phyloP scores from a whole-genome alignment of 2,888 invertebrate genomes.

The Synergus japonicus region DNA sequence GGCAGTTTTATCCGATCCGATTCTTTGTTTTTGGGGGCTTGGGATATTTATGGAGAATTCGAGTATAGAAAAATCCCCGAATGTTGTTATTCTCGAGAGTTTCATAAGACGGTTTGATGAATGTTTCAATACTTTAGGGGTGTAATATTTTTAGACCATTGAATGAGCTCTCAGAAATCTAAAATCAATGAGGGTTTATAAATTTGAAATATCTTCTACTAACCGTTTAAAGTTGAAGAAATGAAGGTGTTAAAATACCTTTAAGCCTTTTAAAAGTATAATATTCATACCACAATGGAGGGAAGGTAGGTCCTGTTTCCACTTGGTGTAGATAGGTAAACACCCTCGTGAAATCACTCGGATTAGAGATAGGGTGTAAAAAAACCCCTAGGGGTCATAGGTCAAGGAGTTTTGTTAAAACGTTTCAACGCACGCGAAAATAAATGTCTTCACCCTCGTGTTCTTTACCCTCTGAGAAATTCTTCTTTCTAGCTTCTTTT shows the following conservation, averaged over 20 bases:
- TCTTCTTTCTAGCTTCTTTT: not conserved
- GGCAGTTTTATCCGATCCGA: slow-evolving; percentile 25
- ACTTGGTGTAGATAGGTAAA: slow-evolving; percentile 3
- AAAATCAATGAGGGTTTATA: too few relatives aligned
- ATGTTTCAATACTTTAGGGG: too few relatives aligned
- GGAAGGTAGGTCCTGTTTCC: not conserved
- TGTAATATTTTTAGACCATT: too few relatives aligned
- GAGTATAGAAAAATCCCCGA: not conserved
- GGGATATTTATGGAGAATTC: slow-evolving; percentile 9
- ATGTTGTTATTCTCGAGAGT: too few relatives aligned
- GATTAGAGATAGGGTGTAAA: slow-evolving; percentile 27
- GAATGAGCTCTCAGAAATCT: too few relatives aligned
- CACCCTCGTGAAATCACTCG: slow-evolving; percentile 14
- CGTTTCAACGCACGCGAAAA: slow-evolving; percentile 15
- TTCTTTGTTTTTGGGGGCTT: not conserved
- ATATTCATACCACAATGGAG: not conserved
- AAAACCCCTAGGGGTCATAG: slow-evolving; percentile 7
- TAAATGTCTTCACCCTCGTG: slow-evolving; percentile 1
- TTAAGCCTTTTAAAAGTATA: not conserved
- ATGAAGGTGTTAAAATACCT: not conserved
- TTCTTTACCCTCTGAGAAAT: slow-evolving; percentile 22
- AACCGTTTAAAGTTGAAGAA: too few relatives aligned
- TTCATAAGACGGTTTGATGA: too few relatives aligned
- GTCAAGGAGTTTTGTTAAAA: slow-evolving; percentile 35
- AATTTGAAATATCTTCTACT: too few relatives aligned